Conservation (phyloP, 2,888 invertebrate species). For the Oasisia sp. region DNA sequence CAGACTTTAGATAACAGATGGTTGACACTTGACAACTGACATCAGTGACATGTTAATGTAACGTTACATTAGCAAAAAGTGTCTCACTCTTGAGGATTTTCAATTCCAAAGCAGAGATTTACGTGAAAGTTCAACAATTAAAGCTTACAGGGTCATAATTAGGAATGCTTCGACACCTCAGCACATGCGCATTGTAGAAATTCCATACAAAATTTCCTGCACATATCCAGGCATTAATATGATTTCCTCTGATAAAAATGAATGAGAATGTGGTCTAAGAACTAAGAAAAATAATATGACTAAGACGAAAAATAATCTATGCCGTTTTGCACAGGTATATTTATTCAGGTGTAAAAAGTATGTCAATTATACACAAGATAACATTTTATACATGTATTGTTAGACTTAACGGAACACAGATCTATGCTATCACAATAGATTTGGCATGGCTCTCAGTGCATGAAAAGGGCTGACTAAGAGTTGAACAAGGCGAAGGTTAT, state of each 20-base stretch:
- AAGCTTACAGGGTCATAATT: too few species aligned
- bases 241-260: neutral
- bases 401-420: neutral
- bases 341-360: neutral
- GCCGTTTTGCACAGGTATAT: neutral
- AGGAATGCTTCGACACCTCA: too few species aligned
- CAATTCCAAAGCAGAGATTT: too few species aligned
- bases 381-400: too few species aligned
- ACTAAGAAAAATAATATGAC: neutral
- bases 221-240: neutral
- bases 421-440: neutral
- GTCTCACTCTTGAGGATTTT: too few species aligned
- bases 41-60: too few species aligned
- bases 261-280: neutral
- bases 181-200: neutral
- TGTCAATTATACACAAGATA: neutral
- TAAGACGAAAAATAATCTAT: neutral
- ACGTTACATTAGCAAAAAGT: too few species aligned
- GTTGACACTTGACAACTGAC: too few species aligned
- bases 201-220: neutral
- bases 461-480: neutral
- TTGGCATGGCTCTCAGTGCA: neutral
- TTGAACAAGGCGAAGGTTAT: neutral
- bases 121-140: too few species aligned
- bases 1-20: too few species aligned